Conservation (phyloP, 1,140 invertebrate genomes). For the Papilio machaon region DNA sequence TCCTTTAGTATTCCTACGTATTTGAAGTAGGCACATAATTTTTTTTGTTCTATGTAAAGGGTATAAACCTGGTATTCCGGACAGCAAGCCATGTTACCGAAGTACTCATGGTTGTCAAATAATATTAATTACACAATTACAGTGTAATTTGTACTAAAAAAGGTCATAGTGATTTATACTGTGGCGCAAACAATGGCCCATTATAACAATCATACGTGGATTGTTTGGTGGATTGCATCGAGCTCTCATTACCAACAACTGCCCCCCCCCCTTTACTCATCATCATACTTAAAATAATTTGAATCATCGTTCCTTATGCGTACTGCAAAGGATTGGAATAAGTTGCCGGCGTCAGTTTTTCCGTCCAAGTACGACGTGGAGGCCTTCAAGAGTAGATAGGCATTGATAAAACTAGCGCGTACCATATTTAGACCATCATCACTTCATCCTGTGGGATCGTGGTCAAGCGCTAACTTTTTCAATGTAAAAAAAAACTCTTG, state of each 20-base stretch:
- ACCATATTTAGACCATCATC: too few species aligned
- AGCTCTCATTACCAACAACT: not conserved
- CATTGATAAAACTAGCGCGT: too few species aligned
- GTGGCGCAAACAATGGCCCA: constrained; percentile 13
- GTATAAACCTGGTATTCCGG: not conserved
- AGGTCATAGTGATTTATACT: constrained; percentile 21
- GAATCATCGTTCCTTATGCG: too few species aligned
- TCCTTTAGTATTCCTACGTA: not conserved
- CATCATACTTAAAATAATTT: too few species aligned
- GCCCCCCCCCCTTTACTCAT: not conserved
- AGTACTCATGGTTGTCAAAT: not conserved
- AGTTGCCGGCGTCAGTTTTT: too few species aligned
- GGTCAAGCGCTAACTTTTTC: too few species aligned
- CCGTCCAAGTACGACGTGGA: too few species aligned
- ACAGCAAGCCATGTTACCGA: not conserved
- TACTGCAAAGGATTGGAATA: too few species aligned
- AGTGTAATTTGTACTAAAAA: not conserved
- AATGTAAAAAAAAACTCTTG: too few species aligned
- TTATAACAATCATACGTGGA: constrained; percentile 23
- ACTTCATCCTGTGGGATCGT: too few species aligned
- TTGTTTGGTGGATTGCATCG: constrained; percentile 7
- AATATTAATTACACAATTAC: not conserved
- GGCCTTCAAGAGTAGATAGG: too few species aligned
- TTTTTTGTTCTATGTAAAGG: not conserved
- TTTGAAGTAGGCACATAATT: not conserved